Evolutionary conservation across 2,113 vertebrate genomes (phyloP).

Genomic region (Mastomys natalensis): DNA sequence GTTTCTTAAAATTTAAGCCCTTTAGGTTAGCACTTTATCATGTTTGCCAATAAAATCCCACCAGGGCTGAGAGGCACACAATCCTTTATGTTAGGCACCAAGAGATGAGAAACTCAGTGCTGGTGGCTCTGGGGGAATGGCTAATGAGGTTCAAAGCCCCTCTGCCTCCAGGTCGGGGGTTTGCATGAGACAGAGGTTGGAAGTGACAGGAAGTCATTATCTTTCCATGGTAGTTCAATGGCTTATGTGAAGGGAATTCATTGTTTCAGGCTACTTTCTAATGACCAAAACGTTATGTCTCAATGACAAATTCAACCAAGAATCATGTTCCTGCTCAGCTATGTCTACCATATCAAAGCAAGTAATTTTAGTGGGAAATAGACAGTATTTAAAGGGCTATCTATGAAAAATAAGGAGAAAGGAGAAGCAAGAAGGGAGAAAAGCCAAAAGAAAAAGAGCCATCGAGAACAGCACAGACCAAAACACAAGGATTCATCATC

Average conservation of each 20-base stretch:
- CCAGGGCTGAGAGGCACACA: background rate
- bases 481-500: background rate
- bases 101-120: conserved; percentile 56
- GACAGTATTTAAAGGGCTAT: background rate
- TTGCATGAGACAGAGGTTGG: conserved; percentile 66
- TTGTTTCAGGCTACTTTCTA: conserved; percentile 77
- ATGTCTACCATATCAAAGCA: conserved; percentile 38
- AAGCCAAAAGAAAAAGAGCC: background rate
- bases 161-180: conserved; percentile 71
- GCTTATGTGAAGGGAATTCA: conserved; percentile 74
- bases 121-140: conserved; percentile 68
- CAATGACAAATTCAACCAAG: conserved; percentile 70
- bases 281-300: conserved; percentile 65
- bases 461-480: background rate
- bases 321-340: conserved; percentile 18
- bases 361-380: conserved; percentile 45
- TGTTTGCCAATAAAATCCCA: conserved; percentile 58
- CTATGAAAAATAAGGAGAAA: background rate
- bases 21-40: background rate
- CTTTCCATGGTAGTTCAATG: conserved; percentile 74
- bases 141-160: conserved; percentile 79
- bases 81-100: conserved; percentile 39
- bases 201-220: conserved; percentile 79
- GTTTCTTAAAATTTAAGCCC: background rate
- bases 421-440: background rate